Base-by-base conservation (phyloP, 64 coral and sea anemone species). In the Trachythela sp. region DNA sequence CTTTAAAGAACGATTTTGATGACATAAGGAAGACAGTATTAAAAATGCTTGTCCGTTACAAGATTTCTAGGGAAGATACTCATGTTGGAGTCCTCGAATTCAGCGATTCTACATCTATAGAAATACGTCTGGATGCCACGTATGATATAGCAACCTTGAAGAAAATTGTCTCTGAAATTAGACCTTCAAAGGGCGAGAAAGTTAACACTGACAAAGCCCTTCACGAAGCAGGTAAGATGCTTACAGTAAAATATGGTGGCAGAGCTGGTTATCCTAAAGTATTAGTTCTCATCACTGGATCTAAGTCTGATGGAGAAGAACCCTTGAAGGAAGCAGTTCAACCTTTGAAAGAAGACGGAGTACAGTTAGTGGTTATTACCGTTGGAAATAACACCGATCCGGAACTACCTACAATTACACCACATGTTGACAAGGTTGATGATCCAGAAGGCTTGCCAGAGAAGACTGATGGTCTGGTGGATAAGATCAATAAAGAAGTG, bases 121-220 rank as follows among this genome's bases (percentile, higher is more conserved):
- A 36, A 39, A 35, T 80, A 30, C 75, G 33, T 80, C 33, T 80
- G 37, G 37, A 80, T 30, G 33, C 31, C 3, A 15, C 75, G 10
- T 80, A 80, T 18, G 75, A 35, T 37, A 37, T 18, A 20, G 58
- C 38, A 14, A 64, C 84, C 5, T 50, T 97, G 18, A 92, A 77
- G 26, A 30, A 20, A 6, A 34, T 84, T 14, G 88, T 97, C 15
- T 86, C 92, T 1, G 85, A 45, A 39, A 40, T 94, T 24, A 90
- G 85, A 54, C 84, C 87, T 36, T 39, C 32, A 7, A 90, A 90
- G 39, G 86, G 48, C 33, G 87, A 80, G 75, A 80, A 35, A 36
- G 75, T 90, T 14, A 90, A 92, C 27, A 84, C 92, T 17, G 93
- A 92, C 58, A 97, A 92, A 75, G 93, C 95, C n/a, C 83, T 97